Base-by-base conservation (phyloP, 1,140 invertebrate genomes). In the Wasmannia auropunctata region DNA sequence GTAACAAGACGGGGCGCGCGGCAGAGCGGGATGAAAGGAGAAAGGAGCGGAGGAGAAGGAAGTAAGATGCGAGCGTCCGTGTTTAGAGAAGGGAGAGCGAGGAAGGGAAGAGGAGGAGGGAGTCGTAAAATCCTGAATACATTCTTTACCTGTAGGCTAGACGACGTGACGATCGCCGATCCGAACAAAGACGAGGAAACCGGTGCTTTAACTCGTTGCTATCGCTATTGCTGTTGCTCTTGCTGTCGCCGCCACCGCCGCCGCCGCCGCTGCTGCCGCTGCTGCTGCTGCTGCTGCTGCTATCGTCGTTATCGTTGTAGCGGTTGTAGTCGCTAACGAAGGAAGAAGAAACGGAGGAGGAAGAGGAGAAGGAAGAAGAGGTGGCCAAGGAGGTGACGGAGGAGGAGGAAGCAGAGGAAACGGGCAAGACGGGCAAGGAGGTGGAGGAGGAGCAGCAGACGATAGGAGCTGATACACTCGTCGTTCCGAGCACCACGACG, bases 121-220 rank as follows among this genome's bases (percentile, higher is more conserved):
- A 28, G 51, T 60, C 46, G 22, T 11, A 51, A 31, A 69, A 70
- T 69, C 54, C 56, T 51, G 87, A 70, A 74, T 76, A 56, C 11
- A 14, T 80, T 91, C 65, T 87, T 91, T 91, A 91, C 90, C 90
- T 91, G 90, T 70, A 75, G 70, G 56, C 58, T 83, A 58, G 67
- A 56, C 62, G 86, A 88, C 87, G 87, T 70, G 72, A 77, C 86
- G 72, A 84, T 88, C 65, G 74, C 83, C 49, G 70, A 60, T 79
- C 63, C 80, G 87, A 91, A 91, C 90, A 91, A 91, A 91, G 89
- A 76, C 87, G 80, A 80, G 54, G 62, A 67, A 69, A 76, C 87
- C 86, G 79, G 87, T 58, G 69, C 85, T 75, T 86, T 58, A 83
- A 83, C 46, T 80, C 14, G 60, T 65, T 28, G 75, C 8, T n/a